Evolutionary conservation across 92 coral and sea anemone genomes (phyloP), one percentile per base, ranked within the genome.

Genomic region (Pocillopora meandrina): DNA sequence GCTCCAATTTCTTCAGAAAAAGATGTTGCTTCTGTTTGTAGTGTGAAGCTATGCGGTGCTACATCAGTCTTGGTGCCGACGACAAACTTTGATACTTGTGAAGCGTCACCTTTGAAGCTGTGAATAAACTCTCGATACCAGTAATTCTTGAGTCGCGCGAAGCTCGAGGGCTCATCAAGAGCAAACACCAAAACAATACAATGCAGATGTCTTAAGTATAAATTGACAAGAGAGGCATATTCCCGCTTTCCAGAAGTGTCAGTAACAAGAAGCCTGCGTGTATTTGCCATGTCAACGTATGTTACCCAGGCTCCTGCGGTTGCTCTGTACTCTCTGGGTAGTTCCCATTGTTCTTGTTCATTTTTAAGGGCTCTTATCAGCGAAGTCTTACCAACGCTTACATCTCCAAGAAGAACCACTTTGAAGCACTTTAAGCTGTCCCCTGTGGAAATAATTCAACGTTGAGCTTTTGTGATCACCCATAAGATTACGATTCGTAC

Each of bases 401-500:
- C 85, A 65, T 92, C 95, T 23, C 95, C 95, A 77, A 92, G 63
- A 35, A 92, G 71, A 31, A 90, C 95, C 72, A 90, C 88, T 80
- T 92, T 92, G 61, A 86, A 84, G 61, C 18, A 57, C 2, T 0
- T 34, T n/a, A 31, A 52, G 52, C n/a, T 61, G 72, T 47, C 79
- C 42, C 72, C 86, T 82, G 65, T 47, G 21, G 61, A 61, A 72
- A 82, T 17, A 2, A 20, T 42, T 66, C 72, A 66, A 20, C 31
- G 21, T 66, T 66, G 31, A 26, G 31, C 31, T 26, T 26, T 26
- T 26, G 31, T 26, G 31, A 26, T 26, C 31, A 26, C 31, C 31
- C 31, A 26, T 26, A 26, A 26, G 31, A 26, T 26, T 66, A 31
- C 60, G 13, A 20, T 42, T 15, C 18, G n/a, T n/a, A 10, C 58